Percentiles rank a stretch among this genome's conserved stretches.
These are phyloP conservation scores for Apis cerana DNA, from an alignment of 1,140 invertebrate genomes.

Conservation along the genomic window DNA sequence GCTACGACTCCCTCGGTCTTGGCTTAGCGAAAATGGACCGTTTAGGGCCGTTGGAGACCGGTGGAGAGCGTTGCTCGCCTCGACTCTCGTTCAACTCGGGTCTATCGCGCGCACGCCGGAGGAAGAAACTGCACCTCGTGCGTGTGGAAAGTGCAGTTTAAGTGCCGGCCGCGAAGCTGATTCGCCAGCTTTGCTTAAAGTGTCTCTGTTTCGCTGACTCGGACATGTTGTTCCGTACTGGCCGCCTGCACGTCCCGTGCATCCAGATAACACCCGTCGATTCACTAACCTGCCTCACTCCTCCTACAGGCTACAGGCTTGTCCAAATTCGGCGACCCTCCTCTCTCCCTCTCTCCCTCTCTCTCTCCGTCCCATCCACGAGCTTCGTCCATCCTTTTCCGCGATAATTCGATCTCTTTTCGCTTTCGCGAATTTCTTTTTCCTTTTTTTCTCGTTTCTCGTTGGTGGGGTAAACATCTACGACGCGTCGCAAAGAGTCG, in stretches of 20 bases:
- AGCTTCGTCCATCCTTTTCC: too few relatives aligned
- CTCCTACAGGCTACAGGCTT: slow-evolving; percentile 66
- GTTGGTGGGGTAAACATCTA: too few relatives aligned
- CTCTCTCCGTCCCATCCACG: neutral
- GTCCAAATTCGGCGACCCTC: slow-evolving; percentile 60
- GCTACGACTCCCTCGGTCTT: slow-evolving; percentile 8
- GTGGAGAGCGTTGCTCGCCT: neutral
- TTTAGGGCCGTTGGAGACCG: slow-evolving; percentile 23
- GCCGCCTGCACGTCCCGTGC: slow-evolving; percentile 71
- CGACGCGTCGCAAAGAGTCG: too few relatives aligned
- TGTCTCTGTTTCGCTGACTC: slow-evolving; percentile 70
- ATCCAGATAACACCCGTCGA: slow-evolving; percentile 74
- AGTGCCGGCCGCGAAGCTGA: slow-evolving; percentile 49
- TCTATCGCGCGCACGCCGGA: neutral
- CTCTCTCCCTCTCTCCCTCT: neutral
- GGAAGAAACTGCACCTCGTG: slow-evolving; percentile 24
- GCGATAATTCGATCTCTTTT: too few relatives aligned
- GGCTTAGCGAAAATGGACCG: slow-evolving; percentile 40
- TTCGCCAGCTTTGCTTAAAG: slow-evolving; percentile 62
- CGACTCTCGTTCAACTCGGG: slow-evolving; percentile 15
- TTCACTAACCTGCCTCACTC: slow-evolving; percentile 77
- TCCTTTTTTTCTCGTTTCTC: too few relatives aligned
- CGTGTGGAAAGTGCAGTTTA: slow-evolving; percentile 45
- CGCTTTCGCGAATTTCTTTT: too few relatives aligned
- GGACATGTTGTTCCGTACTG: slow-evolving; percentile 72